Base-by-base conservation (phyloP, 2,113 vertebrate species). In the Macquaria ambigua region DNA sequence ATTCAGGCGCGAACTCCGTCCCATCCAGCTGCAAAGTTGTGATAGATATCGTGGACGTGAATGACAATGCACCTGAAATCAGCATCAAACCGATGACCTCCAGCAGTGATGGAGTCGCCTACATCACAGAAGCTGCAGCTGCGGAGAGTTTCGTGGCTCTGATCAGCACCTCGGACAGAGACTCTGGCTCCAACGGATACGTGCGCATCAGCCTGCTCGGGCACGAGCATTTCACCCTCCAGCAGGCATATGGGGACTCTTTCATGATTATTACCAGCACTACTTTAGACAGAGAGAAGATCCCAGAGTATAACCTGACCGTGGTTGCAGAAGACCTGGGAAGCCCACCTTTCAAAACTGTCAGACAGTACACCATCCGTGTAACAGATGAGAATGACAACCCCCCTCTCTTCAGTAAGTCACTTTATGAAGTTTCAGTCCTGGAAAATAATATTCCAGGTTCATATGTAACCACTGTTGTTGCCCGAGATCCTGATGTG, bases 371-470 rank as follows among this genome's bases (percentile, higher is more conserved):
- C 28, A 95, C 94, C 1, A 95, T 96, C 48, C 83, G 95, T 28
- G 94, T 96, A 1, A 94, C 90, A 0, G 95, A 96, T 43, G 95
- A 96, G 82, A 96, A 96, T 25, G 96, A 96, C 91, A 96, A 96
- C 76, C 31, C 91, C 0, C 95, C 96, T 18, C 79, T 92, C 20
- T 96, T 96, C 72, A 95, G 94, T 23, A 94, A 95, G 84, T 18
- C 91, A 1, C 9, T 94, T 1, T 96, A 95, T 78, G 95, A 96
- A 55, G 92, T 96, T 43, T 95, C 95, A 0, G 92, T 95, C 7
- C 34, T 94, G 10, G 96, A 96, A 78, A 96, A 96, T 37, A 96
- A 96, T 46, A 93, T 94, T 5, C 95, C 96, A 0, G 96, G 95
- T 3, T 96, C 96, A 2, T 96, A 95, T 61, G 79, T 96, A 0